Evolutionary conservation across 64 coral and sea anemone genomes (phyloP).

Genomic region (Montipora cactus): DNA sequence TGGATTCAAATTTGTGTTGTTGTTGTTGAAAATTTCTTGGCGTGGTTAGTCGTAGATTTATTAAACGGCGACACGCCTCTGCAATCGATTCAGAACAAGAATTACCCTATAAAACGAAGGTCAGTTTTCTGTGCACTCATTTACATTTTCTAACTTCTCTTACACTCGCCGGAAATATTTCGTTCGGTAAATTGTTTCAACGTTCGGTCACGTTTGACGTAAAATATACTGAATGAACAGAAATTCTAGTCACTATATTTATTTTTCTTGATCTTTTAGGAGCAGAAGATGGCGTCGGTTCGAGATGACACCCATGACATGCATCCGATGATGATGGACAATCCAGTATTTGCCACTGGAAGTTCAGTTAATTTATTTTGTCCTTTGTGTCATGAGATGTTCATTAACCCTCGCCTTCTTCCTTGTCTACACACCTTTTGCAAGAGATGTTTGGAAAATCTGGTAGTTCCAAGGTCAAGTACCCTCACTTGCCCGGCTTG

Average conservation of each 20-base stretch:
- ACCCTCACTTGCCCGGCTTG: conserved; percentile 88
- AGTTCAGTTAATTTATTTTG: conserved; percentile 89
- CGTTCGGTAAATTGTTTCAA: neutral
- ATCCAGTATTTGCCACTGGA: conserved; percentile 60
- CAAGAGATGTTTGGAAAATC: conserved; percentile 89
- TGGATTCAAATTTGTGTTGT: neutral
- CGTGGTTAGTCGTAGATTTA: neutral
- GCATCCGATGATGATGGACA: conserved; percentile 71
- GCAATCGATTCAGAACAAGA: neutral
- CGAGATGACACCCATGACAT: conserved; percentile 64
- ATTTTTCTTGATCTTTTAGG: conserved; percentile 16
- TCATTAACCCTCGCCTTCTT: conserved; percentile 82
- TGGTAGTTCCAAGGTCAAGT: conserved; percentile 88
- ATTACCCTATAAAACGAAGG: neutral
- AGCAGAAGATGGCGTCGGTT: conserved; percentile 76
- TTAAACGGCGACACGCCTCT: neutral
- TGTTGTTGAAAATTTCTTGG: neutral
- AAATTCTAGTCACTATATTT: neutral
- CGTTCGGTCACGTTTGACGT: neutral
- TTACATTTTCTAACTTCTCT: neutral
- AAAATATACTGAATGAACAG: neutral
- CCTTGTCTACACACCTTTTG: conserved; percentile 99
- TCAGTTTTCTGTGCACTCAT: neutral
- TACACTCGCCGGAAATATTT: neutral
- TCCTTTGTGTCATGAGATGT: conserved; percentile 92